These are phyloP conservation scores for Drosophila colorata DNA, from an alignment of 2,888 invertebrate species.

Conservation along the genomic window DNA sequence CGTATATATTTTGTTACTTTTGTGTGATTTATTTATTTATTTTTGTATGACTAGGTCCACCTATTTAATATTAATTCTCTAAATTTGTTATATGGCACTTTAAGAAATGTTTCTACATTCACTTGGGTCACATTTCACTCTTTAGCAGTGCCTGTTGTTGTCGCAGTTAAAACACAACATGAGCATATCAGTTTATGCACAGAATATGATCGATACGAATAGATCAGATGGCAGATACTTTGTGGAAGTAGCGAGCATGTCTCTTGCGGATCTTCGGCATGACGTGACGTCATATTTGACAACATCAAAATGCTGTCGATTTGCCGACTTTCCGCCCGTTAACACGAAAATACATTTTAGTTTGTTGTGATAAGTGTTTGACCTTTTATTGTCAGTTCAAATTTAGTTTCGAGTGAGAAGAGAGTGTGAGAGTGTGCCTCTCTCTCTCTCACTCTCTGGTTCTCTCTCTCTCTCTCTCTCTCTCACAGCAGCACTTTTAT, in stretches of 20 bases:
- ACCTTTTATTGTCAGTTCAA: slow-evolving; percentile 54
- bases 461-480: background rate
- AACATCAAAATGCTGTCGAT: slow-evolving; percentile 13
- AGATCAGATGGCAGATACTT: too few relatives aligned
- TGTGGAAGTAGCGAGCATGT: background rate
- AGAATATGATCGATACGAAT: too few relatives aligned
- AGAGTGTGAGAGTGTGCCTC: background rate
- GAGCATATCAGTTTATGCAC: background rate
- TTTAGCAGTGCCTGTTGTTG: background rate
- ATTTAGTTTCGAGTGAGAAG: slow-evolving; percentile 34
- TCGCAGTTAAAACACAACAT: background rate
- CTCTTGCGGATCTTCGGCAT: slow-evolving; percentile 5
- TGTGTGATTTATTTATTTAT: background rate
- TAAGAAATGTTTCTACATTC: slow-evolving; percentile 16
- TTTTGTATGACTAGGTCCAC: slow-evolving; percentile 50
- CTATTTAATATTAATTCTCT: slow-evolving; percentile 11
- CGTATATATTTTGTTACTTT: slow-evolving; percentile 11
- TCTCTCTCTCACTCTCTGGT: background rate
- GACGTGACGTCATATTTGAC: slow-evolving; percentile 5
- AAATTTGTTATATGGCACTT: slow-evolving; percentile 55
- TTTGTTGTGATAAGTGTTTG: slow-evolving; percentile 60
- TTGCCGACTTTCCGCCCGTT: slow-evolving; percentile 2
- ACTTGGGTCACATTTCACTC: slow-evolving; percentile 53
- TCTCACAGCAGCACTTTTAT: background rate
- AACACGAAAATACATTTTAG: slow-evolving; percentile 32